A percentile compares a stretch with the other conserved stretches of the same genome.
These are phyloP conservation scores for Hirtodrosophila trivittata DNA, from an alignment of 2,888 invertebrate species.

Conservation along the genomic window DNA sequence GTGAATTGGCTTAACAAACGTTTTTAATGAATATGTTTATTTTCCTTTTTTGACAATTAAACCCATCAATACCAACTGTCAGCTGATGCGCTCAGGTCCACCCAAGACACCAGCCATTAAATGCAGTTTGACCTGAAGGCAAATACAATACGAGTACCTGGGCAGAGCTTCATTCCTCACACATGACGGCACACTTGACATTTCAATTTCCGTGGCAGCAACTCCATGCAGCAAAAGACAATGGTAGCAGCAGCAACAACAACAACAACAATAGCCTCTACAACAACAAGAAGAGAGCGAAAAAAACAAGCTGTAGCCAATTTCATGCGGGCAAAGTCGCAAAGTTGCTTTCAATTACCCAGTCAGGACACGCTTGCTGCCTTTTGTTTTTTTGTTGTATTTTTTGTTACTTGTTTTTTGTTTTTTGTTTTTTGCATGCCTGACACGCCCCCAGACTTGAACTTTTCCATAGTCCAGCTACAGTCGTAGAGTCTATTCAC, in stretches of 20 bases:
- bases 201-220: slow-evolving; percentile 67
- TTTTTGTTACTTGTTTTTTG: slow-evolving; percentile 38
- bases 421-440: slow-evolving; percentile 62
- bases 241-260: slow-evolving; percentile 25
- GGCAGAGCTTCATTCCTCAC: slow-evolving; percentile 23
- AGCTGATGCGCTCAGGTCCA: slow-evolving; percentile 43
- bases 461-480: slow-evolving; percentile 37
- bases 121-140: slow-evolving; percentile 30
- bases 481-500: slow-evolving; percentile 66
- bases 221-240: slow-evolving; percentile 40
- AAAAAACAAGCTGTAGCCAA: slow-evolving; percentile 58
- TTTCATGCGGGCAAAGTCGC: slow-evolving; percentile 67
- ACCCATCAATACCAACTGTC: slow-evolving; percentile 50
- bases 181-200: slow-evolving; percentile 64
- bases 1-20: slow-evolving; percentile 17
- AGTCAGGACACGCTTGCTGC: slow-evolving; percentile 71
- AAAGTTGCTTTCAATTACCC: slow-evolving; percentile 80
- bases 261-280: slow-evolving; percentile 5
- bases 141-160: slow-evolving; percentile 1
- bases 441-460: slow-evolving; percentile 45
- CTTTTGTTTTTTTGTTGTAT: slow-evolving; percentile 49
- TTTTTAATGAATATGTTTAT: slow-evolving; percentile 42
- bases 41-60: slow-evolving; percentile 50
- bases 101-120: slow-evolving; percentile 38
- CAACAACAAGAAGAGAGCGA: slow-evolving; percentile 11